Base-by-base conservation (phyloP, 2,797 vertebrate genomes). In the Pipistrellus pipistrellus region DNA sequence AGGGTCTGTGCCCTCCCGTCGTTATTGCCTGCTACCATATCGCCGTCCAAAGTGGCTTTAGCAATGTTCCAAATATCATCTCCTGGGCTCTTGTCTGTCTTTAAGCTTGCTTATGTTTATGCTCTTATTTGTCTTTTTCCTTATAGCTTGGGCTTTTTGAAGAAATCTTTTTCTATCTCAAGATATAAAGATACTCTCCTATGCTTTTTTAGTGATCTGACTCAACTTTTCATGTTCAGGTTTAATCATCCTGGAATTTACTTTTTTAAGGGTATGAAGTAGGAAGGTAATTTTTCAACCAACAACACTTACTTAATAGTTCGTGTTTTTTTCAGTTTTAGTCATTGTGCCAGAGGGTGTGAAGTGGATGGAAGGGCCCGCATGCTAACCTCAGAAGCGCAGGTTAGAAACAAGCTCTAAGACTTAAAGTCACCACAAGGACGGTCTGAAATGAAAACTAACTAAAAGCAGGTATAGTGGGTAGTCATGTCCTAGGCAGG, bases 41-140 rank as follows among this genome's bases (percentile, higher is more conserved):
- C 59, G 30, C 51, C 51, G 30, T 71, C 51, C 17, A 38, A 4
- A n/a, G 51, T 85, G 72, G 51, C 72, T 59, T 14, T 15, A 20
- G 78, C 32, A 18, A 12, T 77, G 5, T 76, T 75, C 35, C 57
- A 91, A 20, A 6, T 85, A 30, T 46, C 30, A 44, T 69, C 51
- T 23, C 23, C 8, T 69, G 21, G 17, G 23, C 51, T 77, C 48
- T 77, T 69, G 72, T 69, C 69, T 92, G 35, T 51, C 72, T 77
- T 85, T 91, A 68, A 57, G 30, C 48, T 85, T 85, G 71, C 71
- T 75, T 76, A 35, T 55, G 30, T 35, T 76, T 85, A 17, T 85
- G 38, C 30, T 75, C 57, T 84, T 20, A 72, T 62, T 62, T 81
- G 55, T 75, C 20, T 59, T 57, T 85, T 85, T 48, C 8, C 9